Conservation (phyloP, 2,113 vertebrate species). For the Aplodontia rufa region DNA sequence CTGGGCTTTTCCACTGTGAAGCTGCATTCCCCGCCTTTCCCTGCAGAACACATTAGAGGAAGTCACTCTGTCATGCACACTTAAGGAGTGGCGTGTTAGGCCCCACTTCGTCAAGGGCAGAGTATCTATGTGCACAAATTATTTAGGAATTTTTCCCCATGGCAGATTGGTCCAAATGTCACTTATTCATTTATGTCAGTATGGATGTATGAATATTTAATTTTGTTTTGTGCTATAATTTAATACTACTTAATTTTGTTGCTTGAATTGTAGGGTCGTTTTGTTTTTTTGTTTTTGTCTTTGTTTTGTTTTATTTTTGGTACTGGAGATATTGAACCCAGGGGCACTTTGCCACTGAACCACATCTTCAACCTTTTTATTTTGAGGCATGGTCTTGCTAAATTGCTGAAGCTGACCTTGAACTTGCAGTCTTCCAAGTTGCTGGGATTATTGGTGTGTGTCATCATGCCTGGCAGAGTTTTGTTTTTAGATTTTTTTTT, state of each 20-base stretch:
- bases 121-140: neutral
- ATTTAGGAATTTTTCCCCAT: neutral
- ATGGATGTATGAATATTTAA: neutral
- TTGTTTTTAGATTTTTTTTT: too few relatives aligned
- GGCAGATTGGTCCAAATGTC: neutral
- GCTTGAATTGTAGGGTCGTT: neutral
- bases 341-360: neutral
- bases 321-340: too few relatives aligned
- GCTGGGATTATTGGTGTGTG: neutral
- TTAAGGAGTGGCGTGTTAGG: neutral
- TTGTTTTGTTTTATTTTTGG: neutral
- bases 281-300: neutral
- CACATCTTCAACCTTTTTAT: neutral
- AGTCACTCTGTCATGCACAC: neutral
- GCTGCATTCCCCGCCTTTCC: neutral
- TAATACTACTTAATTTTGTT: neutral
- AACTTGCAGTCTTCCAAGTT: neutral
- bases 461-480: neutral
- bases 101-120: neutral
- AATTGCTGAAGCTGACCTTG: neutral
- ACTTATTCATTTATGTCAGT: neutral
- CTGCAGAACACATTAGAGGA: neutral
- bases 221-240: neutral
- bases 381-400: neutral
- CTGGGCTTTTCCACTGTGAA: neutral